A percentile compares a stretch with the other conserved stretches of the same genome.
These are phyloP conservation scores for Procavia capensis DNA, from an alignment of 2,113 vertebrate species.

Conservation along the genomic window DNA sequence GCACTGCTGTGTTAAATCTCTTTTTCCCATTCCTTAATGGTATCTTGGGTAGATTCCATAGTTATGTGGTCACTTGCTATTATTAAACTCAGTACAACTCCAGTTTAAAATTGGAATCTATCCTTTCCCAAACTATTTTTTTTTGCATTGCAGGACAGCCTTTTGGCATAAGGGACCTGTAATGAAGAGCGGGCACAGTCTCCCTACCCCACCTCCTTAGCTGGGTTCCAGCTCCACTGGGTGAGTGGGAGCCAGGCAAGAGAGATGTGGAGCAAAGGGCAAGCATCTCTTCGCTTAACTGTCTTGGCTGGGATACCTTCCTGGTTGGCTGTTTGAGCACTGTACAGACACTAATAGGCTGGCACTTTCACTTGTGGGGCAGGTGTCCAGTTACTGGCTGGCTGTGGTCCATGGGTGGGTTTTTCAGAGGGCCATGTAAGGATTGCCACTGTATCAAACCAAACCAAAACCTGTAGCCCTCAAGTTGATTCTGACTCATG, in stretches of 20 bases:
- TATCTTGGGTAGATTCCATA: constrained; percentile 3
- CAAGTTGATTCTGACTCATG: too few species aligned
- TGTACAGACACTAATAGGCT: background rate
- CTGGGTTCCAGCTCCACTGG: background rate
- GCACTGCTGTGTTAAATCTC: background rate
- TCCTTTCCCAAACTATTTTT: background rate
- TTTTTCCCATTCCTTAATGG: background rate
- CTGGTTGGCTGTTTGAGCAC: background rate
- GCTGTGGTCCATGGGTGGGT: background rate
- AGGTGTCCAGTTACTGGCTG: background rate
- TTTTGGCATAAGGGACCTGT: constrained; percentile 17
- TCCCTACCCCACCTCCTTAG: background rate
- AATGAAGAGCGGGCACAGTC: background rate
- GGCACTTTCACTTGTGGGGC: background rate
- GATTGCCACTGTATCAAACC: background rate
- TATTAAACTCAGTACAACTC: background rate
- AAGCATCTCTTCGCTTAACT: background rate
- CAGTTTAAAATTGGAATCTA: constrained; percentile 1
- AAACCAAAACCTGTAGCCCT: too few species aligned
- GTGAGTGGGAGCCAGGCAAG: background rate
- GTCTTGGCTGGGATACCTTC: background rate
- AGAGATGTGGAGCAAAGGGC: constrained; percentile 42
- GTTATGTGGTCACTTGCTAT: constrained; percentile 31
- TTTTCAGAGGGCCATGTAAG: background rate
- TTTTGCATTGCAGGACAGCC: background rate